These are phyloP conservation scores for Parasteatoda lunata DNA, from an alignment of 2,888 invertebrate genomes.

Conservation along the genomic window DNA sequence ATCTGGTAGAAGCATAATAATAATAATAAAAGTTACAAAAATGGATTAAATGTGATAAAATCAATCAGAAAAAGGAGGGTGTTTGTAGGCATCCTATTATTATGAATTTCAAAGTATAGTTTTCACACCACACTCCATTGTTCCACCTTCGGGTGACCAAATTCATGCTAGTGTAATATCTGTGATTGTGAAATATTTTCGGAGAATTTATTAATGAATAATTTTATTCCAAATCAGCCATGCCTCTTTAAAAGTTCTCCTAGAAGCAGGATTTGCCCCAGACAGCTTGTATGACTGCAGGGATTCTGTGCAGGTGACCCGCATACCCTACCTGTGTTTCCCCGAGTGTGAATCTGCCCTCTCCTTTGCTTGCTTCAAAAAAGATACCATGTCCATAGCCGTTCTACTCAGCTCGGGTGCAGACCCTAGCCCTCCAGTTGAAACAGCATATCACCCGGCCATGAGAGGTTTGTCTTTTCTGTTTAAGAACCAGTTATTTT, in stretches of 20 bases:
- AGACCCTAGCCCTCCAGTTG: slow-evolving; percentile 26
- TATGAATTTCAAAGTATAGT: too few relatives aligned
- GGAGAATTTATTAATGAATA: too few relatives aligned
- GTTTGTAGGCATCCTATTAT: too few relatives aligned
- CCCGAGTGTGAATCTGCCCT: slow-evolving; percentile 53
- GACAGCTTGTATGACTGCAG: slow-evolving; percentile 45
- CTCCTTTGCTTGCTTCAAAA: slow-evolving; percentile 40
- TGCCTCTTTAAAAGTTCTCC: slow-evolving; percentile 45
- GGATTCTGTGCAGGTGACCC: not conserved
- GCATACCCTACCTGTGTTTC: slow-evolving; percentile 3
- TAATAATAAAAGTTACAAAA: too few relatives aligned
- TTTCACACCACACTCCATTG: too few relatives aligned
- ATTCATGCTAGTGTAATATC: too few relatives aligned
- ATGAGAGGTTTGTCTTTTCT: slow-evolving; percentile 28
- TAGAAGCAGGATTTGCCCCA: slow-evolving; percentile 58
- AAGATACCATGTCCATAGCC: slow-evolving; percentile 14
- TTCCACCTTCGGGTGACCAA: too few relatives aligned
- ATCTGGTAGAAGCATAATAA: too few relatives aligned
- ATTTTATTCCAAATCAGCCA: slow-evolving; percentile 12
- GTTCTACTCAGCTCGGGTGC: slow-evolving; percentile 54
- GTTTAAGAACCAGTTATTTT: too few relatives aligned
- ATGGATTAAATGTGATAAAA: too few relatives aligned
- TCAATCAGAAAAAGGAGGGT: too few relatives aligned
- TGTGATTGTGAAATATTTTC: too few relatives aligned
- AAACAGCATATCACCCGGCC: slow-evolving; percentile 43